Percentiles rank a stretch among this genome's conserved stretches.
These are phyloP conservation scores for Thysanoteuthis rhombus DNA, from an alignment of 2,888 invertebrate species.

Conservation along the genomic window DNA sequence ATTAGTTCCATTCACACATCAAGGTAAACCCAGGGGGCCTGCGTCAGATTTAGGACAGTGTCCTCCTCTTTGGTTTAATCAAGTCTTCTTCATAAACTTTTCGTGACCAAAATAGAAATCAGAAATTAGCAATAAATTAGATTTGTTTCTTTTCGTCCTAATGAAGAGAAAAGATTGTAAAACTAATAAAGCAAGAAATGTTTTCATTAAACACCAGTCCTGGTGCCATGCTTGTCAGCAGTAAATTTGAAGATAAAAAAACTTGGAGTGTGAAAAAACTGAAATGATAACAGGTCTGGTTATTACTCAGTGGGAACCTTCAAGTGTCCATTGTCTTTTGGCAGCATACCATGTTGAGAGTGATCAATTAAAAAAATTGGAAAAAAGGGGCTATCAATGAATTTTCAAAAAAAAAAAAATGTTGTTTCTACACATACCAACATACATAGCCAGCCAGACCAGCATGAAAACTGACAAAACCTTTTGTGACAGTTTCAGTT, in stretches of 20 bases:
- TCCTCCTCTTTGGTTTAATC: background rate
- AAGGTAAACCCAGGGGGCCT: background rate
- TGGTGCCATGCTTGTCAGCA: background rate
- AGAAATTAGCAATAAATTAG: conserved; percentile 1
- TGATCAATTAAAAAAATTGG: no score
- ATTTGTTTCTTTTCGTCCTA: background rate
- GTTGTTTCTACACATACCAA: no score
- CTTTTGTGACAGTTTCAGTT: no score
- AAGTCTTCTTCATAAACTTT: background rate
- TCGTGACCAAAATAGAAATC: background rate
- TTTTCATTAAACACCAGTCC: background rate
- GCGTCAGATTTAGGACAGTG: background rate
- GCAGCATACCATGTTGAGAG: no score
- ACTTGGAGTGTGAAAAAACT: no score
- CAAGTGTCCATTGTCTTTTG: no score
- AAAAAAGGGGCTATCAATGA: no score
- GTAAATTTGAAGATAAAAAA: no score
- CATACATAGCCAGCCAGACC: no score
- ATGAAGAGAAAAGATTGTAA: background rate
- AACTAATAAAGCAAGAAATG: background rate
- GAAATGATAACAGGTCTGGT: background rate
- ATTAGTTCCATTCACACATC: background rate
- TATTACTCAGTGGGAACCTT: no score
- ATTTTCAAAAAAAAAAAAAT: no score
- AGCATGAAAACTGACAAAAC: no score